phyloP scores from a whole-genome alignment of 2,113 vertebrate genomes.

The Cottus gobio region DNA sequence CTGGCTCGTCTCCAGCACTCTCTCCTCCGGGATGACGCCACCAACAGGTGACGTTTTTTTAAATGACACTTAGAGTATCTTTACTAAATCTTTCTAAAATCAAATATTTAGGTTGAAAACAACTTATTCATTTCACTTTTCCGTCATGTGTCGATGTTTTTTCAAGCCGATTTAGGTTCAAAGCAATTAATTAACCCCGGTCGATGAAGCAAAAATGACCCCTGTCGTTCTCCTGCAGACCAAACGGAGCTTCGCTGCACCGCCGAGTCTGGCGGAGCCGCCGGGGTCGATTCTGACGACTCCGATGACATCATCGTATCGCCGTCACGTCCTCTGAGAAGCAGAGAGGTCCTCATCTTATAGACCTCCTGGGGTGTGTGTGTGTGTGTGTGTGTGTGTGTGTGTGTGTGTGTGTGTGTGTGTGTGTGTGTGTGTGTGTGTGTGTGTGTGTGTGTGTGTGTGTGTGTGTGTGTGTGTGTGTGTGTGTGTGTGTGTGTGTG shows the following conservation, averaged over 20 bases:
- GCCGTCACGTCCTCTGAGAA: slow-evolving; percentile 78
- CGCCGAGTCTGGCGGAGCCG: slow-evolving; percentile 3
- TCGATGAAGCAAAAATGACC: neutral
- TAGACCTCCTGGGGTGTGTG: slow-evolving; percentile 31
- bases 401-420: neutral
- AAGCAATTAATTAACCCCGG: neutral
- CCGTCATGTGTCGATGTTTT: too few relatives aligned
- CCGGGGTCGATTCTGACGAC: slow-evolving; percentile 85
- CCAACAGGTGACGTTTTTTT: too few relatives aligned
- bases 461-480: neutral
- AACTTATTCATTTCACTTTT: too few relatives aligned
- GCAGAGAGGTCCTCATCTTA: slow-evolving; percentile 66
- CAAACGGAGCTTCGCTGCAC: slow-evolving; percentile 14
- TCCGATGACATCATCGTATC: slow-evolving; percentile 88
- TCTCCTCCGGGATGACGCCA: slow-evolving; percentile 17
- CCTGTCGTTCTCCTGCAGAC: slow-evolving; percentile 69
- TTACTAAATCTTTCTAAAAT: too few relatives aligned
- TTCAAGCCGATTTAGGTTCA: neutral
- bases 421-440: neutral
- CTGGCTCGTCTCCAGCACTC: slow-evolving; percentile 4
- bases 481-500: neutral
- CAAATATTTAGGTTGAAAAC: too few relatives aligned
- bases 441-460: neutral
- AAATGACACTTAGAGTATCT: too few relatives aligned
- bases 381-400: slow-evolving; percentile 5